phyloP scores from a whole-genome alignment of 2,797 vertebrate species.

The Cryptoblepharus egeriae region DNA sequence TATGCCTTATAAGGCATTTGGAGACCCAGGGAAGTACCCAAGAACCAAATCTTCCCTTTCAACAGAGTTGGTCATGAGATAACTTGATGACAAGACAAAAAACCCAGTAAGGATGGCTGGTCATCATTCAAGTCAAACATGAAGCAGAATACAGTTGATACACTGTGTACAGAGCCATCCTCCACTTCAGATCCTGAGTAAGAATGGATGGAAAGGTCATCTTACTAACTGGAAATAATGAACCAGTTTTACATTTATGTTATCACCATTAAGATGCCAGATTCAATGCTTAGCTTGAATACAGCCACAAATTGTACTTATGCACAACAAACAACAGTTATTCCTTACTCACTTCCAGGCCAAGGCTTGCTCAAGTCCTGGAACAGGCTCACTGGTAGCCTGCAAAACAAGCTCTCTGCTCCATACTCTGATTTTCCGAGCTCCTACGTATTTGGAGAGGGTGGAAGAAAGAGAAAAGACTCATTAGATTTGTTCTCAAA shows the following conservation, averaged over 20 bases:
- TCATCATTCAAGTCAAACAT: background rate
- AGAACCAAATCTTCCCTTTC: background rate
- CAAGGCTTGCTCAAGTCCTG: constrained; percentile 89
- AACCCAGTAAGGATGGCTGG: background rate
- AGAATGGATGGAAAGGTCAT: background rate
- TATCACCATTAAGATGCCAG: background rate
- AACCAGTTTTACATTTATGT: background rate
- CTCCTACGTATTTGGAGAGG: constrained; percentile 65
- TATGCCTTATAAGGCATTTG: no score
- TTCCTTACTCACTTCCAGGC: constrained; percentile 91
- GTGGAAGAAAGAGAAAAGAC: background rate
- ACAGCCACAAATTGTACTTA: background rate
- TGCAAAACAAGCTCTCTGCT: constrained; percentile 93
- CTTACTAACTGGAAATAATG: background rate
- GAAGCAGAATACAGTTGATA: background rate
- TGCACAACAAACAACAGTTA: background rate
- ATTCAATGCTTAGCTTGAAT: background rate
- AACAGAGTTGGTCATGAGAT: background rate
- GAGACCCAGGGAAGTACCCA: no score
- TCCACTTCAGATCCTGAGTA: background rate
- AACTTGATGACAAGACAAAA: background rate
- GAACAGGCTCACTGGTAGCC: constrained; percentile 90
- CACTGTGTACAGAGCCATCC: background rate
- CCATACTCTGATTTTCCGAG: constrained; percentile 92
- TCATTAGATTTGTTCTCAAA: background rate